Evolutionary conservation across 2,113 vertebrate genomes (phyloP).

Genomic region (Dasyornis broadbenti): DNA sequence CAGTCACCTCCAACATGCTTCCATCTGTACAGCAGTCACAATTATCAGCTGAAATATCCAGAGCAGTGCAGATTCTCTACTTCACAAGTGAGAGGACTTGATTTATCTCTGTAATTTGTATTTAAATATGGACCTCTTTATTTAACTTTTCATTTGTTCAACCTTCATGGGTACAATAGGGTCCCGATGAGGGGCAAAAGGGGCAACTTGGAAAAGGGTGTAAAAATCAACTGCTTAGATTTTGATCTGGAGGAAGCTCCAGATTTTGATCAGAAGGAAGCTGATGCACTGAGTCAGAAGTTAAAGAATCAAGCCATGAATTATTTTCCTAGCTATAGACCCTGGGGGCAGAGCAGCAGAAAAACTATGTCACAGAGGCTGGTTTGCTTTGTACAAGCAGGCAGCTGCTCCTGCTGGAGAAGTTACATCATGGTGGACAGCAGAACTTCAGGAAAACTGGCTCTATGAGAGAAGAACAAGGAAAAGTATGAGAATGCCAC

Average conservation of each 20-base stretch:
- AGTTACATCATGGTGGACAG: not conserved
- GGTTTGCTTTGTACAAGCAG: not conserved
- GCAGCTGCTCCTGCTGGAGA: not conserved
- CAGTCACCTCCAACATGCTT: not conserved
- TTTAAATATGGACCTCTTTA: not conserved
- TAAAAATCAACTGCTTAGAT: not conserved
- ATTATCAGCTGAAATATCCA: not conserved
- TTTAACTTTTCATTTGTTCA: not conserved
- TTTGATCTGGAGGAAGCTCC: not conserved
- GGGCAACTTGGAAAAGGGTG: not conserved
- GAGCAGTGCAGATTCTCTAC: not conserved
- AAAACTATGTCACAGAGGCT: rapidly evolving
- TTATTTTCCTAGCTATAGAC: not conserved
- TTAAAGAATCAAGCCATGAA: not conserved
- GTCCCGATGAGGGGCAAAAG: not conserved
- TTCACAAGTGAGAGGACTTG: not conserved
- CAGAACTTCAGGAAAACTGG: not conserved
- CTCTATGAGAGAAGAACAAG: not conserved
- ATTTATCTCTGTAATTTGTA: not conserved
- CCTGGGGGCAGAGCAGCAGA: not conserved
- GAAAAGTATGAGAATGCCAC: not conserved
- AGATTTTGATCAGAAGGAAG: not conserved
- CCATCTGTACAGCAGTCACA: not conserved
- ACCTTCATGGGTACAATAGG: not conserved
- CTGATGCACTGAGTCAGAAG: not conserved